A percentile compares a stretch with the other conserved stretches of the same genome.
These are phyloP conservation scores for Drosophila subpulchrella DNA, from an alignment of 1,140 invertebrate species.

Conservation along the genomic window DNA sequence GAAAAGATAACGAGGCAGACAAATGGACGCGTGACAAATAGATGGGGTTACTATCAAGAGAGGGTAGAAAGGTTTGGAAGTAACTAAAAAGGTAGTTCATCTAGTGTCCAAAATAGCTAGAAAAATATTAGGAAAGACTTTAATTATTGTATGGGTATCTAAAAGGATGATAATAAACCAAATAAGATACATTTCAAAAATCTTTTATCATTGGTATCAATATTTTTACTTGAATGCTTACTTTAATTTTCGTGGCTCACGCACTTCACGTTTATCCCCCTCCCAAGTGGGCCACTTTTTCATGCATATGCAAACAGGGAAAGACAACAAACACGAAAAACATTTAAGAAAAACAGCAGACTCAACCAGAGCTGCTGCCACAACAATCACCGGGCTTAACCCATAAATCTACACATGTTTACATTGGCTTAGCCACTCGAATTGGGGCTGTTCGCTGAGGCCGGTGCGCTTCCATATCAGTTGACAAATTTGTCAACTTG, in stretches of 20 bases:
- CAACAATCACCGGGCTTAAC: conserved; percentile 40
- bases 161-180: too few relatives aligned
- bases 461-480: conserved; percentile 66
- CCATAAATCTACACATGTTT: conserved; percentile 79
- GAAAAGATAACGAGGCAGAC: conserved; percentile 24
- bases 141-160: too few relatives aligned
- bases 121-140: too few relatives aligned
- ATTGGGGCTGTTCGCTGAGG: conserved; percentile 19
- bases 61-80: neutral
- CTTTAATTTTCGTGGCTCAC: neutral
- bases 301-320: conserved; percentile 67
- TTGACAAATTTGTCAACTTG: conserved; percentile 78
- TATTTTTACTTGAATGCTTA: neutral
- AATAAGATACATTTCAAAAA: neutral
- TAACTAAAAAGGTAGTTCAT: neutral
- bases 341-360: conserved; percentile 21
- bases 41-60: neutral
- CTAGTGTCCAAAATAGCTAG: too few relatives aligned
- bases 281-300: conserved; percentile 10
- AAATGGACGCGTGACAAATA: conserved; percentile 26
- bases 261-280: conserved; percentile 5
- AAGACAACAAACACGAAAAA: conserved; percentile 14
- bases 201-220: neutral
- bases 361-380: conserved; percentile 34
- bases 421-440: conserved; percentile 60